Evolutionary conservation across 2,113 vertebrate species (phyloP), one percentile per base, ranked within the genome.

Genomic region (Siniperca knerii): DNA sequence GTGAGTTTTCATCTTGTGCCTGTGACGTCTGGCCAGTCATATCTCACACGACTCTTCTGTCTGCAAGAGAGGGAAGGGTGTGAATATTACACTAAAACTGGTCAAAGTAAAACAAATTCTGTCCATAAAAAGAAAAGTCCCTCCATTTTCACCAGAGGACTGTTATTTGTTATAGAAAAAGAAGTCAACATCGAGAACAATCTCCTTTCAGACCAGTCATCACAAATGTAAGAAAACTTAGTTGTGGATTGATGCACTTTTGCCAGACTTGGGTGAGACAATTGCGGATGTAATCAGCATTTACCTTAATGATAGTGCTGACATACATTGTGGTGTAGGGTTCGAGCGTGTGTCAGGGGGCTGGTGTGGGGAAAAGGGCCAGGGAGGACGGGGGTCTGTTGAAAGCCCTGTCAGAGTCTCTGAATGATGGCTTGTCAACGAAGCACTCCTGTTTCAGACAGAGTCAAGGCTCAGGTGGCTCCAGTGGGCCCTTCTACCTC

Each of bases 351-450:
- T 81, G 89, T 90, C 71, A 58, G 58, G 58, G 81, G 46, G 52
- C 82, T 76, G 75, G 82, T 25, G 68, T 52, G 25, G 60, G 54
- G 76, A 71, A 73, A 79, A 86, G 68, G 88, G 33, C 44, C 60
- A 12, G 78, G 66, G 72, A 84, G 76, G 57, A 77, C 55, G 1
- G 33, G 81, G 88, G 85, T 89, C 76, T 90, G 91, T 75, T 91
- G 92, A 93, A 92, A 94, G 92, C 76, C 86, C 83, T 85, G 89
- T 89, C 82, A 68, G 87, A 81, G 84, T 74, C 85, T 90, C 83
- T 85, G 90, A 93, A 86, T 94, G 94, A 95, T 80, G 77, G 79
- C 88, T 93, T 96, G 95, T 96, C 94, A 95, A 76, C 91, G 57
- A 75, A 88, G 46, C 91, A 69, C 94, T 96, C 94, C 84, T 93